A percentile compares a stretch with the other conserved stretches of the same genome.
Evolutionary conservation across 2,888 invertebrate genomes (phyloP).

Genomic region (Epistrophe eligans): DNA sequence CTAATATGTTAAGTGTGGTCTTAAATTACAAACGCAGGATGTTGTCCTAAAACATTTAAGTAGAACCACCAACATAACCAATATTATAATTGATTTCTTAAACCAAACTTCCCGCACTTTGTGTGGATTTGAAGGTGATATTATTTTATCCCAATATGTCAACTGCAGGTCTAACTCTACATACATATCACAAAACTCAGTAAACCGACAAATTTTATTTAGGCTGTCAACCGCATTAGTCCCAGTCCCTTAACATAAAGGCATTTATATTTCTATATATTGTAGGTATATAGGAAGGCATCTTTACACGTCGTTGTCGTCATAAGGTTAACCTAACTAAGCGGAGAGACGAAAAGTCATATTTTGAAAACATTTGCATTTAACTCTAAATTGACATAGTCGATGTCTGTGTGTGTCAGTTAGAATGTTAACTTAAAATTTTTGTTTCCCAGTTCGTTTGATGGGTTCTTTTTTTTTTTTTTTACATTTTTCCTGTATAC

Average conservation of each 20-base stretch:
- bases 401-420: conserved; percentile 45
- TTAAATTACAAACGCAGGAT: conserved; percentile 17
- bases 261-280: too few relatives aligned
- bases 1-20: conserved; percentile 14
- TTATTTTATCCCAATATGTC: conserved; percentile 37
- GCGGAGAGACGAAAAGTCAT: conserved; percentile 35
- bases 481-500: neutral
- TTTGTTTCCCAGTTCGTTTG: conserved; percentile 43
- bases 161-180: conserved; percentile 38
- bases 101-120: neutral
- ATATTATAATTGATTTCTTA: conserved; percentile 30
- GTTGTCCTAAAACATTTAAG: conserved; percentile 5
- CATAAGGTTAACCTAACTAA: conserved; percentile 43
- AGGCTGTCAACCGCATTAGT: conserved; percentile 67
- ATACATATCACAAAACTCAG: conserved; percentile 54
- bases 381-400: conserved; percentile 68
- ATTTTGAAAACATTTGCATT: conserved; percentile 71
- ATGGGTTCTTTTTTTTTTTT: conserved; percentile 5
- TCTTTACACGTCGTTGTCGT: neutral
- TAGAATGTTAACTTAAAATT: conserved; percentile 29
- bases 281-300: neutral
- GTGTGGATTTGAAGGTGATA: conserved; percentile 14
- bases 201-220: conserved; percentile 73
- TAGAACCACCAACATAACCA: neutral
- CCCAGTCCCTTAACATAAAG: conserved; percentile 14